These are phyloP conservation scores for Chlamydotis undulata DNA, from an alignment of 2,113 vertebrate genomes.

Conservation along the genomic window DNA sequence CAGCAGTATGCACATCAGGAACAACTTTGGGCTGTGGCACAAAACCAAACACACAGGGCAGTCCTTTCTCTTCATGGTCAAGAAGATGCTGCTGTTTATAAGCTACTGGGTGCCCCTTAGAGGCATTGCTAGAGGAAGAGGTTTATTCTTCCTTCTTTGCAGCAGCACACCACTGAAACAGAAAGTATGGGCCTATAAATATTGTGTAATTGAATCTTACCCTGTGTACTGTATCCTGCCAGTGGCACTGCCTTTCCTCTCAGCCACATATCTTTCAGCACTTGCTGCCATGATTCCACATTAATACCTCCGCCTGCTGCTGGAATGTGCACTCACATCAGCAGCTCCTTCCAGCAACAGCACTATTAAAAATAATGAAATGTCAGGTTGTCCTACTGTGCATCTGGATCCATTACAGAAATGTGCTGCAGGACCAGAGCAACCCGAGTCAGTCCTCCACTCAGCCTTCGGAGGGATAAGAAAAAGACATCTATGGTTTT, in stretches of 20 bases:
- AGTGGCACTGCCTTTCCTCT: conserved; percentile 9
- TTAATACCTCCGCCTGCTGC: neutral
- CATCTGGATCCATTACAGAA: conserved; percentile 20
- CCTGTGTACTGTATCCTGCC: neutral
- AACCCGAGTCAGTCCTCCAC: neutral
- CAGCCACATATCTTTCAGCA: conserved; percentile 1
- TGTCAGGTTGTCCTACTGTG: conserved; percentile 1
- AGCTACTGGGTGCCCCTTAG: neutral
- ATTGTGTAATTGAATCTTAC: conserved; percentile 3
- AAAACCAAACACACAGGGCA: neutral
- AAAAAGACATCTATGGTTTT: neutral
- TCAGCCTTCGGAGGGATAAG: neutral
- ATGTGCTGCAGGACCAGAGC: neutral
- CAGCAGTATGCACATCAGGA: neutral
- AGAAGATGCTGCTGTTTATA: neutral
- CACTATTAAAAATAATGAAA: conserved; percentile 49
- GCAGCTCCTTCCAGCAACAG: conserved; percentile 30
- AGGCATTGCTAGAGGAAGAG: neutral
- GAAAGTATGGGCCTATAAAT: neutral
- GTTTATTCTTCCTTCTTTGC: neutral
- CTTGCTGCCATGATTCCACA: neutral
- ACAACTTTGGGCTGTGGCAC: neutral
- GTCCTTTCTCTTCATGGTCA: neutral
- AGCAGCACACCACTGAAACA: neutral
- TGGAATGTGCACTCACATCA: neutral